A percentile compares a stretch with the other conserved stretches of the same genome.
Conservation (phyloP, 2,797 vertebrate species). For the Diplodus puntazzo region DNA sequence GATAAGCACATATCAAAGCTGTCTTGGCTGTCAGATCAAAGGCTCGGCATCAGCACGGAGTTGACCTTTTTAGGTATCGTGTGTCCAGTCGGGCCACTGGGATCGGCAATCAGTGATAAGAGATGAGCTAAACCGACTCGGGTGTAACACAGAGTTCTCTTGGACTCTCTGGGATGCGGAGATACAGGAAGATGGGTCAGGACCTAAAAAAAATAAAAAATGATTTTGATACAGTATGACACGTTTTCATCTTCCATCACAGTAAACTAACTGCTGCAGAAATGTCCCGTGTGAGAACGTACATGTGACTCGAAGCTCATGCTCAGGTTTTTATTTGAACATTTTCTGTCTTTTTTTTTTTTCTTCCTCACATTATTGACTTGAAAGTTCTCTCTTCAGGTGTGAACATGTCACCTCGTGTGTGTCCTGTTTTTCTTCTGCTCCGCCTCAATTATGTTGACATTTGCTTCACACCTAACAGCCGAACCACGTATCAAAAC, state of each 20-base stretch:
- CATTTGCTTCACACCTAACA: not conserved
- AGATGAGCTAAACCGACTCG: slow-evolving; percentile 49
- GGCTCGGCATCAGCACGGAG: slow-evolving; percentile 48
- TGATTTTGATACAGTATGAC: slow-evolving; percentile 25
- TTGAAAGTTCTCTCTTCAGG: not conserved
- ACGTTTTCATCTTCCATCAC: slow-evolving; percentile 19
- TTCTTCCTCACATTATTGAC: not conserved
- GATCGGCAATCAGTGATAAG: slow-evolving; percentile 58
- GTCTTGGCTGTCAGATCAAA: slow-evolving; percentile 76
- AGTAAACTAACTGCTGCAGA: slow-evolving; percentile 3
- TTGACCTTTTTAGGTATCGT: slow-evolving; percentile 56
- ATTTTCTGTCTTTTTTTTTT: not conserved
- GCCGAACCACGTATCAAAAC: not conserved
- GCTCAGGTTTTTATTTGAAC: not conserved
- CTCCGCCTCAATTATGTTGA: not conserved
- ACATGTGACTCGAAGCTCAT: not conserved
- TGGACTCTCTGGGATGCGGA: slow-evolving; percentile 44
- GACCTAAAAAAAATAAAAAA: slow-evolving; percentile 5
- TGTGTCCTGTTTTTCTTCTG: not conserved
- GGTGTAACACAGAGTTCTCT: slow-evolving; percentile 53
- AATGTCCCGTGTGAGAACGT: not conserved
- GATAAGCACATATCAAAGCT: slow-evolving; percentile 73
- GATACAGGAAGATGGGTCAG: slow-evolving; percentile 22
- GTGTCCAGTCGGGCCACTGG: slow-evolving; percentile 56
- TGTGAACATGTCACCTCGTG: slow-evolving; percentile 2